Percentiles rank a stretch among this genome's conserved stretches.
These are phyloP conservation scores for Achatina immaculata DNA, from an alignment of 1,140 invertebrate genomes.

Conservation along the genomic window DNA sequence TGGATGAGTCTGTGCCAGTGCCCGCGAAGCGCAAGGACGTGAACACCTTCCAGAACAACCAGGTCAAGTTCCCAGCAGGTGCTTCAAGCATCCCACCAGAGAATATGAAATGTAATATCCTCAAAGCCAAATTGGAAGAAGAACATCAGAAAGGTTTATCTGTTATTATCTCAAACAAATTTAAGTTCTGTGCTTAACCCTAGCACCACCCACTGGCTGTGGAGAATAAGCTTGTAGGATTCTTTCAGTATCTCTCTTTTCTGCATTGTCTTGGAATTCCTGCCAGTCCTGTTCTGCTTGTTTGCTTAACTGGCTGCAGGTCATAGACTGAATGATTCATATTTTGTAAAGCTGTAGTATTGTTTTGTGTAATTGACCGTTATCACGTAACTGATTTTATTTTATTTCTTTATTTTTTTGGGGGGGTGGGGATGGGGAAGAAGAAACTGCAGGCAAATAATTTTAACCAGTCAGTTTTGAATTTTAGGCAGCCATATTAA, in stretches of 20 bases:
- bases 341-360: too few relatives aligned
- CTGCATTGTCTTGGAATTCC: not conserved
- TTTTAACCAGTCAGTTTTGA: too few relatives aligned
- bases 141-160: slow-evolving; percentile 60
- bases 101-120: slow-evolving; percentile 93
- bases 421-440: too few relatives aligned
- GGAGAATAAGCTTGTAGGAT: slow-evolving; percentile 1
- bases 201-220: not conserved
- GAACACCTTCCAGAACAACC: slow-evolving; percentile 74
- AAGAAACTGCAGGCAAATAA: too few relatives aligned
- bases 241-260: too few relatives aligned
- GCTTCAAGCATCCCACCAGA: slow-evolving; percentile 84
- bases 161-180: not conserved
- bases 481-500: too few relatives aligned
- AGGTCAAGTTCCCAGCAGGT: slow-evolving; percentile 71
- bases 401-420: too few relatives aligned
- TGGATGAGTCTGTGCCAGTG: slow-evolving; percentile 65
- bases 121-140: slow-evolving; percentile 80
- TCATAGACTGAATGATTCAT: too few relatives aligned
- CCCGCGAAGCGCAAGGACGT: slow-evolving; percentile 64
- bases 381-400: too few relatives aligned
- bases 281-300: not conserved
- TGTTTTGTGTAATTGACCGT: too few relatives aligned
- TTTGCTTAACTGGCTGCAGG: too few relatives aligned
- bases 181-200: not conserved